phyloP scores from a whole-genome alignment of 2,888 invertebrate genomes.

The Habroteleia sp. region DNA sequence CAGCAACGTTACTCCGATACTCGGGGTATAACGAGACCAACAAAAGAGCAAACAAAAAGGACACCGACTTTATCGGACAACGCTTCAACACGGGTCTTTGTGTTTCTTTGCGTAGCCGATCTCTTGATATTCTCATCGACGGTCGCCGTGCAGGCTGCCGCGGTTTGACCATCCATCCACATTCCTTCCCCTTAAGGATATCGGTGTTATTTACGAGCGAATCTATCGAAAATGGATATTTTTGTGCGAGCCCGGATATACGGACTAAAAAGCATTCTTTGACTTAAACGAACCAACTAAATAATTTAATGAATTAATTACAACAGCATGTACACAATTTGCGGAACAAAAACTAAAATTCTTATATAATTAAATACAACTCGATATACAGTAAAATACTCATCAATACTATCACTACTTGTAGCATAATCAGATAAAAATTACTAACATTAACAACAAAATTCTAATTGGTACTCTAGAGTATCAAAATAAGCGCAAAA shows the following conservation, averaged over 20 bases:
- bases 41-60: slow-evolving; percentile 41
- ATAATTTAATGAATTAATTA: slow-evolving; percentile 25
- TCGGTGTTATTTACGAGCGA: slow-evolving; percentile 50
- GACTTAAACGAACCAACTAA: slow-evolving; percentile 21
- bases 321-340: no score
- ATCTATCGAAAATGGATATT: slow-evolving; percentile 53
- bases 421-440: no score
- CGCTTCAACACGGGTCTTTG: slow-evolving; percentile 64
- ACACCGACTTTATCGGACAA: slow-evolving; percentile 72
- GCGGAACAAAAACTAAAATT: no score
- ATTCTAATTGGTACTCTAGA: no score
- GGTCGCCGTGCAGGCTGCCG: slow-evolving; percentile 76
- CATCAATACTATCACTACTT: no score
- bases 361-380: no score
- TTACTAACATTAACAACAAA: no score
- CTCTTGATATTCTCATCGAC: slow-evolving; percentile 75
- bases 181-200: slow-evolving; percentile 58
- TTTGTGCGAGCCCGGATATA: slow-evolving; percentile 35
- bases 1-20: slow-evolving; percentile 6
- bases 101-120: slow-evolving; percentile 67
- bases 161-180: slow-evolving; percentile 68
- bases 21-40: slow-evolving; percentile 37
- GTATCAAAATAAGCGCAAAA: no score
- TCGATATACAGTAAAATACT: no score
- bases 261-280: slow-evolving; percentile 12